Evolutionary conservation across 2,113 vertebrate genomes (phyloP), one percentile per base, ranked within the genome.

Genomic region (Hemibagrus wyckioides): DNA sequence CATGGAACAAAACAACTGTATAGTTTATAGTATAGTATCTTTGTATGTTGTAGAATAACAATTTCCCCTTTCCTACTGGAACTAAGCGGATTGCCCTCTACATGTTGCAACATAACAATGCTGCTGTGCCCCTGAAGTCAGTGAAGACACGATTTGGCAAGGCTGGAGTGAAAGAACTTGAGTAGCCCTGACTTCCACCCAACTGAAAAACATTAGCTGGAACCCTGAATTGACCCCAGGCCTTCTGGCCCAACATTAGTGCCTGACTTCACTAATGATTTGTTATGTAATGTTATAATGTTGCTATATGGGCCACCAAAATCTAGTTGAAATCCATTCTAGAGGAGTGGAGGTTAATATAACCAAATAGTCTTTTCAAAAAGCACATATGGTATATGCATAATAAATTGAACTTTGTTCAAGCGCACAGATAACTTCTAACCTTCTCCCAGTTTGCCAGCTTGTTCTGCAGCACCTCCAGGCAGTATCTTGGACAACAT

Each of bases 361-460:
- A 41, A 41, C 17, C 39, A 39, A 61, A 39, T 21, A 2, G 33
- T 8, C 23, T 75, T 39, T 28, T 71, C 21, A 21, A n/a, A 39
- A 41, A 41, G 3, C 21, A 73, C 69, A 23, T 9, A 39, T 41
- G 2, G 3, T 36, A 7, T 36, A 39, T 17, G 80, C 15, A 57
- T 57, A 36, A 39, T 57, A 10, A 4, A 52, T 8, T n/a, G n/a
- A n/a, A n/a, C 19, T 13, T 30, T 77, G 41, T 52, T 14, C 65
- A n/a, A 19, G n/a, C 33, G 83, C 54, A 81, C 14, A 63, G 80
- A 76, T 23, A 5, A 50, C 2, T 36, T 28, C 11, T 83, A 91
- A 99, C 98, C 98, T 94, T 99, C 98, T 83, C 98, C 98, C 88
- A 99, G 95, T 95, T 99, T 99, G 86, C 98, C 98, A 8, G 98